Base-by-base conservation (phyloP, 2,797 vertebrate species). In the Hoplostethus atlanticus region DNA sequence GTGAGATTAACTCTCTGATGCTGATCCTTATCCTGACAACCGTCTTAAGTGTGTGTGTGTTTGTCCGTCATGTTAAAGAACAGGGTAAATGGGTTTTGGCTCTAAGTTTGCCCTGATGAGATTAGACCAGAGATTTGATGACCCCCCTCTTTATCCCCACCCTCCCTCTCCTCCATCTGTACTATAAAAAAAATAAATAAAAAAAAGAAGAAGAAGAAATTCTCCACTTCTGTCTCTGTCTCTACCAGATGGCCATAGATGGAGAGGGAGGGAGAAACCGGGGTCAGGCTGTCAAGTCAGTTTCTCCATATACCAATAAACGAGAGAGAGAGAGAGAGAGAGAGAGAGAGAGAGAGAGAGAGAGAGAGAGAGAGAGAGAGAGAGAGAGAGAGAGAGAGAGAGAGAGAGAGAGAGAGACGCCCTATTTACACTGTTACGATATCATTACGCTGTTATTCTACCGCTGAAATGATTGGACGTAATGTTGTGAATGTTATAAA, bases 81-180 rank as follows among this genome's bases (percentile, higher is more conserved):
- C 12, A 9, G 31, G 0, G 25, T 51, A 17, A 64, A 62, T 4
- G 17, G 61, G 52, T 63, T 83, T 3, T 0, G 3, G 42, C n/a
- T 68, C 47, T 47, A 30, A 44, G 73, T 77, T 79, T 71, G 62
- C 46, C 56, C 83, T 78, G 84, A 90, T 87, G 78, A 89, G 87
- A 92, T 92, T 85, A 91, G 83, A 87, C 79, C 74, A 83, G 80
- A 90, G 88, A 91, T 93, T 92, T 87, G 80, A 84, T 88, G 82
- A 91, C 73, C 73, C 30, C 30, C 7, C 36, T 71, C 83, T 85
- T 85, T 80, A 85, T 87, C 86, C 88, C 64, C 60, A 76, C 77
- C 81, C 78, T 81, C 65, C 50, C 36, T 30, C 59, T 59, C 61
- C 80, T 73, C 87, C 84, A 91, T 90, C 89, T 90, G 88, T 77